Conservation (phyloP, 2,888 invertebrate genomes). For the Euplexia lucipara region DNA sequence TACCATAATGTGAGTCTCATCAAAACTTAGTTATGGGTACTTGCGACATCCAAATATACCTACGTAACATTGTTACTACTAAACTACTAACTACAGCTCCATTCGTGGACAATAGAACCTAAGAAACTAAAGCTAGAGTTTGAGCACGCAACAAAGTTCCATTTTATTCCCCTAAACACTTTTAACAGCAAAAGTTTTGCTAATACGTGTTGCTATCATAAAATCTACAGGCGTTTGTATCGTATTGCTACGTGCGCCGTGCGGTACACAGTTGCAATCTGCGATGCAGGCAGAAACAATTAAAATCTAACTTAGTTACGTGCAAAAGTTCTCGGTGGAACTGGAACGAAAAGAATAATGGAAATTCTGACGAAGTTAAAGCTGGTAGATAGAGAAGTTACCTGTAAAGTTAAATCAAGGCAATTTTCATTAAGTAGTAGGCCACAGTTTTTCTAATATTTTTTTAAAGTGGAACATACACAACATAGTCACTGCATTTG, state of each 20-base stretch:
- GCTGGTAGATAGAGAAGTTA: slow-evolving; percentile 2
- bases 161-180: slow-evolving; percentile 58
- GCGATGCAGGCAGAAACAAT: slow-evolving; percentile 37
- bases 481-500: too few relatives aligned
- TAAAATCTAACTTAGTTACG: slow-evolving; percentile 40
- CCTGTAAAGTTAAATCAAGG: not conserved
- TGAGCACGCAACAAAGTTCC: slow-evolving; percentile 54
- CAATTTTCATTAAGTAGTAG: not conserved
- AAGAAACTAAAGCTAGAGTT: slow-evolving; percentile 33
- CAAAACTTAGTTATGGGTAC: slow-evolving; percentile 34
- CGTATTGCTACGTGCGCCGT: slow-evolving; percentile 40
- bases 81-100: slow-evolving; percentile 27
- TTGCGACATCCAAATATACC: slow-evolving; percentile 25
- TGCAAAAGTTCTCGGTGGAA: slow-evolving; percentile 25
- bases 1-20: slow-evolving; percentile 11
- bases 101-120: slow-evolving; percentile 36
- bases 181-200: slow-evolving; percentile 61
- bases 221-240: slow-evolving; percentile 66
- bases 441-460: not conserved
- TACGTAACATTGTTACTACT: slow-evolving; percentile 39
- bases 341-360: slow-evolving; percentile 44
- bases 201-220: slow-evolving; percentile 68
- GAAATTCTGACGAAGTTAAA: slow-evolving; percentile 40
- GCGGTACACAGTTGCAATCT: slow-evolving; percentile 47
- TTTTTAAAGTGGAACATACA: not conserved